Evolutionary conservation across 2,888 invertebrate species (phyloP).

Genomic region (Ophion obscuratus): DNA sequence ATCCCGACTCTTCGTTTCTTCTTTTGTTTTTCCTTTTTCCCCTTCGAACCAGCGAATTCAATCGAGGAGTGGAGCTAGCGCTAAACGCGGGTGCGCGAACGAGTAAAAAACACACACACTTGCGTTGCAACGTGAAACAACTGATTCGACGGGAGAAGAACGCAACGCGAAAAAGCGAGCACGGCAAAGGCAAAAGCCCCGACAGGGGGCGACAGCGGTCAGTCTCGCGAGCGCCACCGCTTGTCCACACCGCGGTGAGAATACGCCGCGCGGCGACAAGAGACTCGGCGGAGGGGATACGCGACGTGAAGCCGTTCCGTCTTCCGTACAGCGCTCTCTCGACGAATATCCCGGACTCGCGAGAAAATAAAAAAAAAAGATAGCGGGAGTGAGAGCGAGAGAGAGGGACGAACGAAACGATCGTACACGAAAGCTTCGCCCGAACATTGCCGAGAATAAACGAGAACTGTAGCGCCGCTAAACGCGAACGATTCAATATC

Average conservation of each 20-base stretch:
- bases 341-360: conserved; percentile 54
- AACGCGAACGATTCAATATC: conserved; percentile 75
- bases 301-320: conserved; percentile 60
- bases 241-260: conserved; percentile 31
- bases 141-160: conserved; percentile 79
- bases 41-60: neutral
- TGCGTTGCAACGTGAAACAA: conserved; percentile 80
- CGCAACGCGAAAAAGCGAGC: conserved; percentile 62
- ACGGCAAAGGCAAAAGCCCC: conserved; percentile 70
- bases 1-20: conserved; percentile 5
- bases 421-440: conserved; percentile 47
- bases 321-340: conserved; percentile 70
- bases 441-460: conserved; percentile 66
- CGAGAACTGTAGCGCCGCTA: conserved; percentile 58
- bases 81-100: conserved; percentile 65
- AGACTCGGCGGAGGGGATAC: neutral
- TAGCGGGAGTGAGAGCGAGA: neutral
- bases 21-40: conserved; percentile 18
- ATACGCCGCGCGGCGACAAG: conserved; percentile 18
- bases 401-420: conserved; percentile 61
- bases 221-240: conserved; percentile 75
- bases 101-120: conserved; percentile 75
- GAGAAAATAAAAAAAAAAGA: neutral
- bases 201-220: conserved; percentile 76
- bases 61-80: neutral